phyloP scores from a whole-genome alignment of 2,113 vertebrate genomes.

The Megaleporinus macrocephalus region DNA sequence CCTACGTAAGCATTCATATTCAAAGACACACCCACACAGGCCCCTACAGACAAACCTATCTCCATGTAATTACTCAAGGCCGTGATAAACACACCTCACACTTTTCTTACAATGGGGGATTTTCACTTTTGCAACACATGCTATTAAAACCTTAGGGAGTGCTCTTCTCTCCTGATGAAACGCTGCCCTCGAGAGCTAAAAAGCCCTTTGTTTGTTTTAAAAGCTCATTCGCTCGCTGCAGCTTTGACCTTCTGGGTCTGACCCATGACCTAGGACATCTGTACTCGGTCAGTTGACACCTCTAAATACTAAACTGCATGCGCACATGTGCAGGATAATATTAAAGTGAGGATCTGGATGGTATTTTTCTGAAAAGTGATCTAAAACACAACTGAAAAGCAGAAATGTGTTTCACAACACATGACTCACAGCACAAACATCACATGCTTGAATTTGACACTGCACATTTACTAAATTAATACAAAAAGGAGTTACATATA shows the following conservation, averaged over 20 bases:
- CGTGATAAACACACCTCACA: conserved; percentile 46
- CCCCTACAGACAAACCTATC: conserved; percentile 22
- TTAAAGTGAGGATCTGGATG: too few relatives aligned
- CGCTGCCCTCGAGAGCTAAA: conserved; percentile 42
- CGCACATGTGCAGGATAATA: not conserved
- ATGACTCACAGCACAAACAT: not conserved
- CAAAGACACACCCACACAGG: conserved; percentile 6
- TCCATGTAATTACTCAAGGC: conserved; percentile 48
- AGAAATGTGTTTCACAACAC: not conserved
- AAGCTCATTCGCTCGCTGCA: conserved; percentile 40
- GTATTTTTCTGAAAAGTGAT: too few relatives aligned
- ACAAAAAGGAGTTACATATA: too few relatives aligned
- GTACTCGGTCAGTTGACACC: conserved; percentile 4
- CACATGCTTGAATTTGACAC: not conserved
- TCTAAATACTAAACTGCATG: not conserved
- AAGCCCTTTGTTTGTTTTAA: conserved; percentile 45
- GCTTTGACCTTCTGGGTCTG: conserved; percentile 37
- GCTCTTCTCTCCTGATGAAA: conserved; percentile 48
- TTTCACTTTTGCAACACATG: conserved; percentile 51
- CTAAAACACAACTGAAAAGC: not conserved
- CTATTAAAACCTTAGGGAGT: conserved; percentile 49
- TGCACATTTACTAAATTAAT: not conserved
- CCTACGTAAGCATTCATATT: not conserved
- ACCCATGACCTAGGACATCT: conserved; percentile 47
- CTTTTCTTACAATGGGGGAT: conserved; percentile 26